Base-by-base conservation (phyloP, 2,797 vertebrate genomes). In the Coreius guichenoti region DNA sequence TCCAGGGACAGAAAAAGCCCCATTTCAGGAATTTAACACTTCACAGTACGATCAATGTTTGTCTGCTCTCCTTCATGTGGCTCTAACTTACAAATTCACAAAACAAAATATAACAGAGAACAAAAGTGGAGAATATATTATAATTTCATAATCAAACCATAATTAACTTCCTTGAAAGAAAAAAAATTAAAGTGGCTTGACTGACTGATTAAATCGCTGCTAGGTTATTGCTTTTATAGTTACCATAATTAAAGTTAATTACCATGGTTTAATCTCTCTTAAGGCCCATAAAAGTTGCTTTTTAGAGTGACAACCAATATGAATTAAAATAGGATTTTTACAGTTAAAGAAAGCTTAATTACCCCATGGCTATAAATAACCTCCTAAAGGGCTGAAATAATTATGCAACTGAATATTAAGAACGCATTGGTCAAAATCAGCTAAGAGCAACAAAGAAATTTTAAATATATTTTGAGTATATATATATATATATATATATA, bases 261-360 rank as follows among this genome's bases (percentile, higher is more conserved):
- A 54, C 9, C 67, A 72, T 85, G 45, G 4, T 29, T 81, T 75
- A 47, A 86, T 74, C 77, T 67, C 69, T 83, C 65, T 76, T 87
- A 61, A 82, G 61, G 7, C 33, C 63, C 70, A 78, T 47, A 82
- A 82, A 78, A 61, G 58, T 23, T 82, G 54, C 49, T 82, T 43
- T 16, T 51, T 51, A 76, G 54, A 58, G 72, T 78, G 73, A 51
- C 65, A 45, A 70, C 36, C 80, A 58, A 70, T 82, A 76, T 83
- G 72, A 85, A 87, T 89, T 86, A 87, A 82, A 79, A 69, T 39
- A 69, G 47, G 36, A 85, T 83, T 87, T 86, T 77, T 56, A 85
- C 68, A 84, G 69, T 72, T 82, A 82, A 75, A 31, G 63, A 58
- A 86, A 33, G 72, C 78, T 83, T 81, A 58, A 89, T 87, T 87